Evolutionary conservation across 1,140 invertebrate genomes (phyloP).

Genomic region (Gonatopus flavifemur): DNA sequence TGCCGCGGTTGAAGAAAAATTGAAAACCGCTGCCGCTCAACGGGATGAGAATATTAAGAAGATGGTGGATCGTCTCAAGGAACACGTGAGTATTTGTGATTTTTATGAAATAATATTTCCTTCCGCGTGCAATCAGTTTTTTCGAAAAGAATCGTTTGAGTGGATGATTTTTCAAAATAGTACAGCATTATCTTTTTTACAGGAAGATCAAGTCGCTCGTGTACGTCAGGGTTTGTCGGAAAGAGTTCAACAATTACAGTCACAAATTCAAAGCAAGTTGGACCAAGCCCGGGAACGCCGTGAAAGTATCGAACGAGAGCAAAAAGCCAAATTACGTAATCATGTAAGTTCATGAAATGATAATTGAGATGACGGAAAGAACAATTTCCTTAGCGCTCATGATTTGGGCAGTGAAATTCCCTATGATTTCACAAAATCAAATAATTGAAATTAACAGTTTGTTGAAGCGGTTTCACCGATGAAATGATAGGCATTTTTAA

Average conservation of each 20-base stretch:
- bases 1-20: slow-evolving; percentile 80
- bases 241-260: slow-evolving; percentile 67
- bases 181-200: slow-evolving; percentile 22
- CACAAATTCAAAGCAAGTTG: slow-evolving; percentile 72
- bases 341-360: slow-evolving; percentile 78
- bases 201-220: slow-evolving; percentile 74
- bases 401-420: too few species aligned
- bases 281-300: slow-evolving; percentile 71
- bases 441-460: too few species aligned
- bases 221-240: slow-evolving; percentile 66
- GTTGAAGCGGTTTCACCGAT: too few species aligned
- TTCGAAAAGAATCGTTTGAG: too few species aligned
- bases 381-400: too few species aligned
- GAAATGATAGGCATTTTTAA: too few species aligned
- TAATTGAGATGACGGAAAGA: too few species aligned
- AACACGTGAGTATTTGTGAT: slow-evolving; percentile 73
- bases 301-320: slow-evolving; percentile 69
- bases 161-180: slow-evolving; percentile 10
- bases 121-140: too few species aligned
- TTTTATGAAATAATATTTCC: too few species aligned
- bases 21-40: slow-evolving; percentile 79
- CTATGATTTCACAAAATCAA: too few species aligned
- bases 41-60: slow-evolving; percentile 85
- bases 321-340: slow-evolving; percentile 73
- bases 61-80: slow-evolving; percentile 83